phyloP scores from a whole-genome alignment of 2,888 invertebrate species.

The Metacarcinus magister region DNA sequence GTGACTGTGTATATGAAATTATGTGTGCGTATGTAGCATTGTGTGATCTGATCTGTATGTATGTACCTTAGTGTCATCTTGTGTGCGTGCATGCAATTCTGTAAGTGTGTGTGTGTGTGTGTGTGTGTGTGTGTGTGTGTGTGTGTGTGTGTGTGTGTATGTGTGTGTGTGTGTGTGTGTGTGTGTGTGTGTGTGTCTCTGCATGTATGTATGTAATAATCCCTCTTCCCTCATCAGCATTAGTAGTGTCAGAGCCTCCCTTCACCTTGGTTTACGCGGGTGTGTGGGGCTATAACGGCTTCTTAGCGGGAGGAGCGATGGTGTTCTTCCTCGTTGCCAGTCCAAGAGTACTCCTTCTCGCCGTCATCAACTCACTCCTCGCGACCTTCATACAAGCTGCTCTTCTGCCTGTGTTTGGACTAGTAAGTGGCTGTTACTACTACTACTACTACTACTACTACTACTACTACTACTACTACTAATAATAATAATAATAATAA shows the following conservation, averaged over 20 bases:
- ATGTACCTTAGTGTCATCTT: too few relatives aligned
- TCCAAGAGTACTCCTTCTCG: slow-evolving; percentile 62
- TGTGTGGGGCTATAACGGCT: slow-evolving; percentile 85
- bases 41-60: too few relatives aligned
- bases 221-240: slow-evolving; percentile 56
- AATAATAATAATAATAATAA: not conserved
- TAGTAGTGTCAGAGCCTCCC: slow-evolving; percentile 73
- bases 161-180: too few relatives aligned
- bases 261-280: slow-evolving; percentile 84
- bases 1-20: not conserved
- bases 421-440: slow-evolving; percentile 40
- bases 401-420: slow-evolving; percentile 71
- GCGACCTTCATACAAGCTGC: slow-evolving; percentile 79
- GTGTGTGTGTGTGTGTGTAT: too few relatives aligned
- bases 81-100: too few relatives aligned
- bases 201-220: not conserved
- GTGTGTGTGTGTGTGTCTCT: too few relatives aligned
- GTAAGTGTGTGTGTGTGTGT: too few relatives aligned
- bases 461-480: slow-evolving; percentile 45
- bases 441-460: not conserved
- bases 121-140: too few relatives aligned
- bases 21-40: not conserved
- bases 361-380: slow-evolving; percentile 78
- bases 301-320: slow-evolving; percentile 85
- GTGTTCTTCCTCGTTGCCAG: slow-evolving; percentile 85